These are phyloP conservation scores for Fregetta grallaria DNA, from an alignment of 2,113 vertebrate species.

Conservation along the genomic window DNA sequence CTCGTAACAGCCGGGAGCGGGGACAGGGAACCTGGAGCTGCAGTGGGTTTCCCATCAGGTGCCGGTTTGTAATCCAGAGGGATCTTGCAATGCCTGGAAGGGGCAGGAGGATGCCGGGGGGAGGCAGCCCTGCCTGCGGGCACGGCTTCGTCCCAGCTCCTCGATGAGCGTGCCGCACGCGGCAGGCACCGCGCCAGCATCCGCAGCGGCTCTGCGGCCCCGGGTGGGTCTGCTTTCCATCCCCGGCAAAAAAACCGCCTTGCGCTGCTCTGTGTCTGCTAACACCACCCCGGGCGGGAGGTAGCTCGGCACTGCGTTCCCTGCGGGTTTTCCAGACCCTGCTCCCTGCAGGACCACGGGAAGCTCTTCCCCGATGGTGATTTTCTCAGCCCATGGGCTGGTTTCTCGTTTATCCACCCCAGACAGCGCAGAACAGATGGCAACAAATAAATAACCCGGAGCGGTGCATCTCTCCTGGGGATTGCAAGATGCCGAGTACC, in stretches of 20 bases:
- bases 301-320: rapidly evolving
- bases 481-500: rapidly evolving
- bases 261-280: neutral
- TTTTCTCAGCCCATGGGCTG: neutral
- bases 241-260: rapidly evolving
- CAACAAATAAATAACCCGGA: rapidly evolving
- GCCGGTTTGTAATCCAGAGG: rapidly evolving
- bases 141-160: neutral
- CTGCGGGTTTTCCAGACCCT: neutral
- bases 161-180: rapidly evolving
- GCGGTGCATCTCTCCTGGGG: neutral
- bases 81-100: rapidly evolving
- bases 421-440: neutral
- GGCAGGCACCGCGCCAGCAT: neutral
- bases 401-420: neutral
- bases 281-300: neutral
- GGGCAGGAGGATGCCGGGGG: neutral
- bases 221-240: neutral
- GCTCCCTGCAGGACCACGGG: neutral
- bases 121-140: neutral
- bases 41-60: neutral
- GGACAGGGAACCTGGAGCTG: neutral
- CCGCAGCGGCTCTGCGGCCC: neutral
- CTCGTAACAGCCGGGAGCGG: rapidly evolving
- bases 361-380: neutral